These are phyloP conservation scores for Pleuronectes platessa DNA, from an alignment of 2,113 vertebrate species.

Conservation along the genomic window DNA sequence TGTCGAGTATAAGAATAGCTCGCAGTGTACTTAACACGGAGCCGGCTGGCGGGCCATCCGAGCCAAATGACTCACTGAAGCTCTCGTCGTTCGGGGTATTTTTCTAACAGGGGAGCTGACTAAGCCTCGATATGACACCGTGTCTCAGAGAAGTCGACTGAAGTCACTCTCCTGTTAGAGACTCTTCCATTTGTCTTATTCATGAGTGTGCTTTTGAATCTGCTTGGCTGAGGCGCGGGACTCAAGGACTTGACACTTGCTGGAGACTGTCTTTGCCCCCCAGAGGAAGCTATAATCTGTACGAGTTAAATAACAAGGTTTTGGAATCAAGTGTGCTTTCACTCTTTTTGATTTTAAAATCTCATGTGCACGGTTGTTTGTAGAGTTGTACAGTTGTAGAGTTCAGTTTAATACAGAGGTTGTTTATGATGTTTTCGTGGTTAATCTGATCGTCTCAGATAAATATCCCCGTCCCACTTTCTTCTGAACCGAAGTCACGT, in stretches of 20 bases:
- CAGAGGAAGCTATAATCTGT: slow-evolving; percentile 25
- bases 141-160: slow-evolving; percentile 48
- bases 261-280: slow-evolving; percentile 35
- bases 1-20: slow-evolving; percentile 57
- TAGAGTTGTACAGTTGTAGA: too few species aligned
- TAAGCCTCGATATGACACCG: slow-evolving; percentile 29
- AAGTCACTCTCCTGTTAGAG: slow-evolving; percentile 35
- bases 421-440: background rate
- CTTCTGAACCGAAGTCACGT: background rate
- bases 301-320: slow-evolving; percentile 12
- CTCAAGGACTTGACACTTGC: slow-evolving; percentile 55
- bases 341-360: background rate
- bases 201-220: slow-evolving; percentile 58
- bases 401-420: background rate
- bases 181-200: slow-evolving; percentile 59
- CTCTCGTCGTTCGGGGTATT: slow-evolving; percentile 9
- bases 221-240: slow-evolving; percentile 43
- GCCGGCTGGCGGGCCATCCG: slow-evolving; percentile 31
- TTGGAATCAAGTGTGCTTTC: slow-evolving; percentile 14
- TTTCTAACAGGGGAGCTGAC: slow-evolving; percentile 28
- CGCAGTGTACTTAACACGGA: slow-evolving; percentile 30
- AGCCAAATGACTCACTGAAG: slow-evolving; percentile 41
- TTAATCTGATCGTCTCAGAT: background rate
- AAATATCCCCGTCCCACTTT: background rate
- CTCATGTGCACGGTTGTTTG: background rate